phyloP scores from a whole-genome alignment of 1,140 invertebrate genomes.

The Pissodes strobi region DNA sequence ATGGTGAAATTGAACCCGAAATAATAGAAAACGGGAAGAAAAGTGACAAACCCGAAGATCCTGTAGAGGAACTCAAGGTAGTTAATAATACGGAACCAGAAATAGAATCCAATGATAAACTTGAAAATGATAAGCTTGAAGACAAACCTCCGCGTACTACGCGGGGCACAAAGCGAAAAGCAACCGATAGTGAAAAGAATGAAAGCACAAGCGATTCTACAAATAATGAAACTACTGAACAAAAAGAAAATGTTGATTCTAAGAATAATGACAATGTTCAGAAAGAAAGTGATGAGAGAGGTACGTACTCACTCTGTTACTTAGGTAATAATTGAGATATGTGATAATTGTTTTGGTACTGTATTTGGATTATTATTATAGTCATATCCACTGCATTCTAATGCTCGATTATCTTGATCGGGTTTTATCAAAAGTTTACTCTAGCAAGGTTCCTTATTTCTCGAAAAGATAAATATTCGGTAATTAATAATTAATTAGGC shows the following conservation, averaged over 20 bases:
- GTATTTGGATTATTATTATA: too few species aligned
- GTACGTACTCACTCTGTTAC: not conserved
- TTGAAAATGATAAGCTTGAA: not conserved
- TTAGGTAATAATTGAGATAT: too few species aligned
- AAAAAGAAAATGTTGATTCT: slow-evolving; percentile 26
- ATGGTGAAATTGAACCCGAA: not conserved
- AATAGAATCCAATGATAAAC: not conserved
- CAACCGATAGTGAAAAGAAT: slow-evolving; percentile 9
- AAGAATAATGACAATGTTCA: slow-evolving; percentile 10
- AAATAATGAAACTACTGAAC: slow-evolving; percentile 14
- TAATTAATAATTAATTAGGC: too few species aligned
- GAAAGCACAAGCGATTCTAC: not conserved
- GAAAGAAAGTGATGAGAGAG: slow-evolving; percentile 1
- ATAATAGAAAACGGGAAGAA: not conserved
- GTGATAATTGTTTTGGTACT: too few species aligned
- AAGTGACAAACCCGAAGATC: not conserved
- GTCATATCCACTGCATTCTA: too few species aligned
- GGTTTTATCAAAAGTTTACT: too few species aligned
- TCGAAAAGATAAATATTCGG: too few species aligned
- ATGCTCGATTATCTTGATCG: too few species aligned
- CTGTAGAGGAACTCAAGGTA: not conserved
- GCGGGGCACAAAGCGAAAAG: not conserved
- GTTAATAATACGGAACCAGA: not conserved
- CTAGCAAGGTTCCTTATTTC: too few species aligned
- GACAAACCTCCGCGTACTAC: not conserved